Percentiles rank a stretch among this genome's conserved stretches.
Conservation (phyloP, 2,797 vertebrate genomes). For the Sebastes steindachneri region DNA sequence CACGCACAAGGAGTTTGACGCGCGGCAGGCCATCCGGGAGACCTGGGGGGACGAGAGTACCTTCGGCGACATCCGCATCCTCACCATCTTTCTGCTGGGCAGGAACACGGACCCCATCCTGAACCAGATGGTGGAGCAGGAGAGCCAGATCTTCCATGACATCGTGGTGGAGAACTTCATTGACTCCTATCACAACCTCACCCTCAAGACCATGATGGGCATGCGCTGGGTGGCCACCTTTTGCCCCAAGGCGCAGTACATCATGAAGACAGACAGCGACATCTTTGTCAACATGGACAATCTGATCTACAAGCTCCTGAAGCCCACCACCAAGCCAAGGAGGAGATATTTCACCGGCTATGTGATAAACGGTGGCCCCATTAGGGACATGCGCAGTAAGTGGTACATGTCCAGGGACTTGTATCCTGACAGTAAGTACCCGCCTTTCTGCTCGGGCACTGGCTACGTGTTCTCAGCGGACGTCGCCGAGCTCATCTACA, state of each 20-base stretch:
- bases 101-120: conserved; percentile 90
- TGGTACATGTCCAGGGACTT: conserved; percentile 98
- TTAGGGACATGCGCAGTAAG: conserved; percentile 96
- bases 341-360: conserved; percentile 97
- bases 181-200: conserved; percentile 98
- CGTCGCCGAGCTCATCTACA: conserved; percentile 95
- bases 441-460: conserved; percentile 97
- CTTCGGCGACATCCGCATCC: conserved; percentile 90
- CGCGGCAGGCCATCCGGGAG: conserved; percentile 95
- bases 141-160: conserved; percentile 98
- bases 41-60: conserved; percentile 97
- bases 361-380: conserved; percentile 95
- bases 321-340: conserved; percentile 93
- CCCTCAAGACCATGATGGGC: conserved; percentile 97
- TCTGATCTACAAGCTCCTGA: conserved; percentile 95
- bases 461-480: conserved; percentile 98
- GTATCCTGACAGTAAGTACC: conserved; percentile 97
- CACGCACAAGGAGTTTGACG: conserved; percentile 97
- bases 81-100: conserved; percentile 95
- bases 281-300: conserved; percentile 99
- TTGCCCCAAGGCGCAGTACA: conserved; percentile 94
- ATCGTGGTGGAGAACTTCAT: conserved; percentile 97
- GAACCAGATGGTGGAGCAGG: conserved; percentile 98
- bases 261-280: conserved; percentile 99
- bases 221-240: conserved; percentile 96